Evolutionary conservation across 2,113 vertebrate genomes (phyloP).

Genomic region (Pseudolaguvia tuberculata): DNA sequence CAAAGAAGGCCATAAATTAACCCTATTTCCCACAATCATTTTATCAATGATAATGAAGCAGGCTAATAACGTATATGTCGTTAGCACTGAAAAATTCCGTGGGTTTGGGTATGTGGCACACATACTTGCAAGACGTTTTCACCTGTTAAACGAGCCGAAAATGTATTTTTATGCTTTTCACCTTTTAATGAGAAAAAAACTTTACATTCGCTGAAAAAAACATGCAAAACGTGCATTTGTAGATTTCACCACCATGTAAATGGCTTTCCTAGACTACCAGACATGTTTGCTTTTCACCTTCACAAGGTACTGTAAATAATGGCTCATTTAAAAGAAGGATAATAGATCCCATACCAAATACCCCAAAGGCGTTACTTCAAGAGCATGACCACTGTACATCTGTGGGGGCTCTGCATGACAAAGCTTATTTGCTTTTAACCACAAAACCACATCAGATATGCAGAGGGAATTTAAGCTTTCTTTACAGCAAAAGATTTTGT

Average conservation of each 20-base stretch:
- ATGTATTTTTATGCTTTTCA: too few species aligned
- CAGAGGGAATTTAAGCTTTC: conserved; percentile 1
- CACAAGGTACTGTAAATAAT: not conserved
- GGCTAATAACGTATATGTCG: too few species aligned
- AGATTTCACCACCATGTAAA: not conserved
- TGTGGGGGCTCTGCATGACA: not conserved
- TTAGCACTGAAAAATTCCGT: too few species aligned
- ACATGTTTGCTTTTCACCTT: not conserved
- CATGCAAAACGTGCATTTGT: not conserved
- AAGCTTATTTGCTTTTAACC: not conserved
- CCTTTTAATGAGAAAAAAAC: not conserved
- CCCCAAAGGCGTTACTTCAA: not conserved
- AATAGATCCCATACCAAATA: not conserved
- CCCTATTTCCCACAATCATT: not conserved
- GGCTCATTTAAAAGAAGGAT: not conserved
- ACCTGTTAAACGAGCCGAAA: too few species aligned
- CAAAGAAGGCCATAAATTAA: not conserved
- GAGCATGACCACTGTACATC: not conserved
- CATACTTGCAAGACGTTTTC: too few species aligned
- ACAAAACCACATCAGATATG: conserved; percentile 27
- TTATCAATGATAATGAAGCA: too few species aligned
- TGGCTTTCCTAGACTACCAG: not conserved
- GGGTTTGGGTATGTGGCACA: too few species aligned
- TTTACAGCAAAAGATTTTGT: not conserved
- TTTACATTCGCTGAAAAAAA: not conserved